These are phyloP conservation scores for Phoxinus dragarum DNA, from an alignment of 2,797 vertebrate species.

Conservation along the genomic window DNA sequence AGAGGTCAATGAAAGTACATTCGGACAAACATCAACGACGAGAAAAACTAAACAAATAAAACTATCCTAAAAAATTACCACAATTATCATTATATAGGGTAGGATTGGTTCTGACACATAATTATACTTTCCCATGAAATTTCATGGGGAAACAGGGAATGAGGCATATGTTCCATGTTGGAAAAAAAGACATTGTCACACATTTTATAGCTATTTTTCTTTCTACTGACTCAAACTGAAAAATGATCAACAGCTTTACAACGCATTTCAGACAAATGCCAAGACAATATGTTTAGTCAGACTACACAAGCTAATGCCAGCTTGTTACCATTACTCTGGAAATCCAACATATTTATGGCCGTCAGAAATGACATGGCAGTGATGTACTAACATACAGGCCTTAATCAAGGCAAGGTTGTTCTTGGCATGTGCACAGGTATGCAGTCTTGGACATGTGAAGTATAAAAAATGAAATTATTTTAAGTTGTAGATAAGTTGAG, in stretches of 20 bases:
- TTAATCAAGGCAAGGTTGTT: conserved; percentile 61
- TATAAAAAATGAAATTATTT: conserved; percentile 52
- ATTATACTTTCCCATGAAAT: neutral
- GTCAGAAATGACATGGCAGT: conserved; percentile 53
- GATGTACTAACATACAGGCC: conserved; percentile 53
- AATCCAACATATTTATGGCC: conserved; percentile 53
- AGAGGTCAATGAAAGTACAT: neutral
- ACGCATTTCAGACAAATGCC: conserved; percentile 25
- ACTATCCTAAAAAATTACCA: neutral
- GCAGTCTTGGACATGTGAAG: conserved; percentile 56
- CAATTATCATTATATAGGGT: neutral
- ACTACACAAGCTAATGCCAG: conserved; percentile 36
- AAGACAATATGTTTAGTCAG: conserved; percentile 25
- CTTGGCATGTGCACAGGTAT: conserved; percentile 59
- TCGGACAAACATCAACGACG: neutral
- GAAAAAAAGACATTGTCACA: conserved; percentile 44
- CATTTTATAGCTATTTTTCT: conserved; percentile 38
- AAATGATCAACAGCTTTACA: conserved; percentile 43
- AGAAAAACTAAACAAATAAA: neutral
- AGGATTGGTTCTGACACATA: neutral
- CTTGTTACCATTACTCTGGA: conserved; percentile 53
- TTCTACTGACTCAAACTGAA: conserved; percentile 41
- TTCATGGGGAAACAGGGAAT: neutral
- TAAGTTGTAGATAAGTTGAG: conserved; percentile 43
- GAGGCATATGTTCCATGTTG: conserved; percentile 8